Conservation (phyloP, 64 coral and sea anemone species). For the Porites australiensis region DNA sequence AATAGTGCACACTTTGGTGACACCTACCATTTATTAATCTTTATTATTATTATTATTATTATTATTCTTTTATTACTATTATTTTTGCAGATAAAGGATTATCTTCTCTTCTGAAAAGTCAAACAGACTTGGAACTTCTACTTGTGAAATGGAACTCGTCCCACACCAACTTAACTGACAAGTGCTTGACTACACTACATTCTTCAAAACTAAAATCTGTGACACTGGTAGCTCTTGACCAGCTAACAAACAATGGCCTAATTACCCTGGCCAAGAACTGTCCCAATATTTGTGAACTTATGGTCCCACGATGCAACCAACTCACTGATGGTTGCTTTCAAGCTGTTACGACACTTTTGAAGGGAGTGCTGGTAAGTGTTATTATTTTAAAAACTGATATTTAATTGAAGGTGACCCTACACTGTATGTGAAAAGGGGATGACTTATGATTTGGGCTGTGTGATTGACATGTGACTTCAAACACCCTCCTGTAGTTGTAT, state of each 20-base stretch:
- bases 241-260: constrained; percentile 66
- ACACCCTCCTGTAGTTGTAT: no score
- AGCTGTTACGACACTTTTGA: constrained; percentile 53
- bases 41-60: not conserved
- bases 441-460: no score
- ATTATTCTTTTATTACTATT: not conserved
- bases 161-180: constrained; percentile 63
- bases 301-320: constrained; percentile 70
- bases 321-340: constrained; percentile 73
- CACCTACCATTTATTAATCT: no score
- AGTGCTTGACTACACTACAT: constrained; percentile 39
- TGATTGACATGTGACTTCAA: no score
- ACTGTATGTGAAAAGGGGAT: no score
- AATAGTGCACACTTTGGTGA: no score
- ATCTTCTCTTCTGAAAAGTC: constrained; percentile 66
- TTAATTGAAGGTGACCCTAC: no score
- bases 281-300: constrained; percentile 68
- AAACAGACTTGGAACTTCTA: constrained; percentile 60
- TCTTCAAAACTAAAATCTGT: constrained; percentile 62
- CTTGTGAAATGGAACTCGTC: constrained; percentile 39
- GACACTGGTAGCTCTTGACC: constrained; percentile 70
- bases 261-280: constrained; percentile 81
- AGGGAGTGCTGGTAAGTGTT: constrained; percentile 70
- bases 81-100: constrained; percentile 80
- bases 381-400: not conserved